phyloP scores from a whole-genome alignment of 2,888 invertebrate genomes.

The Mythimna albipuncta region DNA sequence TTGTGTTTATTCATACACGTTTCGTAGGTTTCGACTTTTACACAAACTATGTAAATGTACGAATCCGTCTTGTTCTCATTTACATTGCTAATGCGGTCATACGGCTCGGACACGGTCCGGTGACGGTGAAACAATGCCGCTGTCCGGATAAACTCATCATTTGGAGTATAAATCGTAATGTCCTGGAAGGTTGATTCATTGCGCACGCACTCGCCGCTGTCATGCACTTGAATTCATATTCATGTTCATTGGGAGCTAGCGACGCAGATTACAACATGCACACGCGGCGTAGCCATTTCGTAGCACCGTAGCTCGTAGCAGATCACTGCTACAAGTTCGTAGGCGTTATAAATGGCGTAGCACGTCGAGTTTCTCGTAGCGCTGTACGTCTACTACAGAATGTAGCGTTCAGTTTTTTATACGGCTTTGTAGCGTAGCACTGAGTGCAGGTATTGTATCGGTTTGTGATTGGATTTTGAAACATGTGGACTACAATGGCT shows the following conservation, averaged over 20 bases:
- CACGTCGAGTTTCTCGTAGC: conserved; percentile 30
- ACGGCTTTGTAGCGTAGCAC: conserved; percentile 28
- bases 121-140: conserved; percentile 54
- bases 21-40: conserved; percentile 52
- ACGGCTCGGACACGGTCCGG: conserved; percentile 41
- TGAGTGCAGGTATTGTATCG: conserved; percentile 52
- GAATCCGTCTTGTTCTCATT: conserved; percentile 63
- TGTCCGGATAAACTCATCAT: conserved; percentile 60
- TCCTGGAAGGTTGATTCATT: conserved; percentile 52
- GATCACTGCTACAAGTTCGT: conserved; percentile 54
- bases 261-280: conserved; percentile 28
- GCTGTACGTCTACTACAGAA: conserved; percentile 34
- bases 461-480: conserved; percentile 55
- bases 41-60: conserved; percentile 64
- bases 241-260: conserved; percentile 35
- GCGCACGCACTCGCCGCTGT: conserved; percentile 30
- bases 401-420: conserved; percentile 43
- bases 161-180: conserved; percentile 55
- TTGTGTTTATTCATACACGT: conserved; percentile 27
- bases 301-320: conserved; percentile 55
- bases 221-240: conserved; percentile 43
- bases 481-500: conserved; percentile 41
- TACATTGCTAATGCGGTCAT: conserved; percentile 65
- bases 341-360: conserved; percentile 57
- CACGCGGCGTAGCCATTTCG: conserved; percentile 22